Evolutionary conservation across 1,140 invertebrate species (phyloP), one percentile per base, ranked within the genome.

Genomic region (Drosophila serrata): DNA sequence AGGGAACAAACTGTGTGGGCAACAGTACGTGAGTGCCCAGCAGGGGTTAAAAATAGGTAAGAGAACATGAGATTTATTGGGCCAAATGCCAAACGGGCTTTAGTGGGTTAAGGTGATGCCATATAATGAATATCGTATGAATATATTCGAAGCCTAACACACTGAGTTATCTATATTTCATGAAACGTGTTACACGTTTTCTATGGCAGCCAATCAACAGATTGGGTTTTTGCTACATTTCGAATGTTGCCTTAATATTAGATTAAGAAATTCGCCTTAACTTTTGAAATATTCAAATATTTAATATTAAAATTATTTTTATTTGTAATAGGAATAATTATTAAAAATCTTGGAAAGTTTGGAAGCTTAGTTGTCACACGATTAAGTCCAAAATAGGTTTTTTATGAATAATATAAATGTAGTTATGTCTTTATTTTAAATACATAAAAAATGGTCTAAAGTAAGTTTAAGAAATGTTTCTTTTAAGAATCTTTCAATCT

Each of bases 1-100:
- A 68, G 74, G 74, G 29, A 67, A 57, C 61, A 75, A 75, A 74
- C 72, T 75, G 48, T 40, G 33, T 27, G 62, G 48, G 39, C 22
- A 33, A 55, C 31, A 22, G 51, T 59, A 76, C 72, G 74, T 76
- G 74, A 48, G 62, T 17, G n/a, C n/a, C 55, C 33, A 29, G 53
- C 17, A 48, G 35, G 69, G 42, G 33, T 31, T 46, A 55, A 55
- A 31, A 31, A 37, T 29, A 33, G 24, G 12, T 43, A 37, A 7
- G 33, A 15, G 33, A 37, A 12, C 39, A 1, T n/a, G 31, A 39
- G 37, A 75, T 40, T 48, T 31, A 75, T 24, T 37, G 11, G 27
- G 31, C 15, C 35, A 43, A 39, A 35, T 11, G 19, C 27, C 51
- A 33, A 49, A 17, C 29, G 13, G 35, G 17, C 43, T 40, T 13